A percentile compares a stretch with the other conserved stretches of the same genome.
Evolutionary conservation across 2,888 invertebrate genomes (phyloP).

Genomic region (Hanleya hanleyi): DNA sequence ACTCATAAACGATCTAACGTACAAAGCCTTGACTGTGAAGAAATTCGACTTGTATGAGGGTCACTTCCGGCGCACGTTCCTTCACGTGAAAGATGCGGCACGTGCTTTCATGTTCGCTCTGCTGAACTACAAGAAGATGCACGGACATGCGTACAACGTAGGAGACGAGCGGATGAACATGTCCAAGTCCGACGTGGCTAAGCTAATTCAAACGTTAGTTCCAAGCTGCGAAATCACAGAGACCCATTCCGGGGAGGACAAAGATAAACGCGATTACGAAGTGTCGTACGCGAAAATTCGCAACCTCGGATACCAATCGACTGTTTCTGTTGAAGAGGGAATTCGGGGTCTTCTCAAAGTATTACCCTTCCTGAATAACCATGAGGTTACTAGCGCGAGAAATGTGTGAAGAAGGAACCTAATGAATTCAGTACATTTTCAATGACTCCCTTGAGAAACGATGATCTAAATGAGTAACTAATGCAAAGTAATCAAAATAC

Average conservation of each 20-base stretch:
- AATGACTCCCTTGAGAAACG: too few relatives aligned
- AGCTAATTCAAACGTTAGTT: conserved; percentile 60
- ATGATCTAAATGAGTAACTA: too few relatives aligned
- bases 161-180: conserved; percentile 72
- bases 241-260: conserved; percentile 65
- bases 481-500: too few relatives aligned
- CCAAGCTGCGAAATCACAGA: conserved; percentile 60
- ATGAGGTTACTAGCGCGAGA: conserved; percentile 48
- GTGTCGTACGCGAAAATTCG: conserved; percentile 70
- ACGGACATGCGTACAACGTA: conserved; percentile 69
- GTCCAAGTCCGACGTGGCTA: conserved; percentile 68
- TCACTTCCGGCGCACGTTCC: conserved; percentile 69
- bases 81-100: conserved; percentile 71
- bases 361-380: conserved; percentile 54
- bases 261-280: conserved; percentile 72
- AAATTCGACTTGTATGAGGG: conserved; percentile 70
- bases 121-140: conserved; percentile 64
- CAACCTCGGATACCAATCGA: conserved; percentile 65
- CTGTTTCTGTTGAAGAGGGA: conserved; percentile 66
- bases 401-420: too few relatives aligned
- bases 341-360: conserved; percentile 65
- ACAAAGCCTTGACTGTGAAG: conserved; percentile 61
- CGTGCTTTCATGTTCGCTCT: conserved; percentile 70
- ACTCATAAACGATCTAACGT: conserved; percentile 70
- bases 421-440: too few relatives aligned